These are phyloP conservation scores for Heliconius nattereri DNA, from an alignment of 1,140 invertebrate genomes.

Conservation along the genomic window DNA sequence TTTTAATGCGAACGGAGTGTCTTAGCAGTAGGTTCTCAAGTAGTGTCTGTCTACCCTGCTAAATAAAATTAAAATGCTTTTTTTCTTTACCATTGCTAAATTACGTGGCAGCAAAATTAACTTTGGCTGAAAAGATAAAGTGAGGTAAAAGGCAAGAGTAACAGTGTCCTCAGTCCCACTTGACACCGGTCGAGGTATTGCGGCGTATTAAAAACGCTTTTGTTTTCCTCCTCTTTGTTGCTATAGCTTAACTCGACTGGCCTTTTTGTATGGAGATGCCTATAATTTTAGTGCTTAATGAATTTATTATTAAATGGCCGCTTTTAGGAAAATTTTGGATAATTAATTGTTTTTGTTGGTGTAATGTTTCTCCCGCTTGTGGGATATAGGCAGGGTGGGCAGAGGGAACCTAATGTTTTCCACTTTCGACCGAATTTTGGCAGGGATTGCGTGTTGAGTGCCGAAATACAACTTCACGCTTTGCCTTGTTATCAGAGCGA, in stretches of 20 bases:
- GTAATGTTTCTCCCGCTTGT: no score
- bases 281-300: neutral
- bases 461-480: no score
- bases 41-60: no score
- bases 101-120: neutral
- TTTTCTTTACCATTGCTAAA: neutral
- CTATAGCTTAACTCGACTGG: slow-evolving; percentile 5
- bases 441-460: no score
- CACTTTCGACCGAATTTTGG: no score
- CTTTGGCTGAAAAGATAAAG: neutral
- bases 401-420: no score
- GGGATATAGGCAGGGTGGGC: no score
- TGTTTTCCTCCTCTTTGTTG: slow-evolving; percentile 17
- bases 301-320: neutral
- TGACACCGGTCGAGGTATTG: slow-evolving; percentile 25
- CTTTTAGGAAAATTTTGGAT: neutral
- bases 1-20: no score
- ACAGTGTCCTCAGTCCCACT: slow-evolving; percentile 22
- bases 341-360: neutral
- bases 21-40: no score
- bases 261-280: neutral
- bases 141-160: slow-evolving; percentile 22
- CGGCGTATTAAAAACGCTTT: slow-evolving; percentile 22
- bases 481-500: no score
- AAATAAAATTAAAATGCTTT: no score